Evolutionary conservation across 2,113 vertebrate genomes (phyloP).

Genomic region (Perognathus longimembris): DNA sequence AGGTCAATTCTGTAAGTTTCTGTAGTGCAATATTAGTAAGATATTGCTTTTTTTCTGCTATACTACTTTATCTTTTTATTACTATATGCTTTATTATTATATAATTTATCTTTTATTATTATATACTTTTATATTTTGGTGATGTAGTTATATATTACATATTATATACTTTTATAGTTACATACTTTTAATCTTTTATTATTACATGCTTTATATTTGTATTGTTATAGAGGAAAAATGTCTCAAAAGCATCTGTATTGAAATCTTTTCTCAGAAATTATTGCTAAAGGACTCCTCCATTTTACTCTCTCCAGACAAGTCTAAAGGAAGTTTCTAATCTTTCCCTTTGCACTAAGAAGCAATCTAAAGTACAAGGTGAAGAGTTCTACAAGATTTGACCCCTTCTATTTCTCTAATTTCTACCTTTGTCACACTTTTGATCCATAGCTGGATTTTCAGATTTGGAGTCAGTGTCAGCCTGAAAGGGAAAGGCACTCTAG

Average conservation of each 20-base stretch:
- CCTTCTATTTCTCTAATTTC: neutral
- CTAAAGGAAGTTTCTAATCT: neutral
- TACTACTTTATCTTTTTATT: neutral
- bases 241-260: neutral
- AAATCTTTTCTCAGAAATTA: neutral
- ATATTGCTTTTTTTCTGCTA: constrained; percentile 15
- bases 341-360: neutral
- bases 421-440: neutral
- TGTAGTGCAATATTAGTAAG: neutral
- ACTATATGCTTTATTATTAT: too few species aligned
- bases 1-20: neutral
- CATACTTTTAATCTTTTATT: too few species aligned
- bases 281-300: neutral
- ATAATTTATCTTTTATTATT: too few species aligned
- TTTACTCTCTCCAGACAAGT: neutral
- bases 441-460: neutral
- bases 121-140: too few species aligned
- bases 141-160: too few species aligned
- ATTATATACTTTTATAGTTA: too few species aligned
- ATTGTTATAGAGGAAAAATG: constrained; percentile 32
- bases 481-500: neutral
- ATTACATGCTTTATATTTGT: too few species aligned
- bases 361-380: neutral
- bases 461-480: constrained; percentile 23
- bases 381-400: neutral